Base-by-base conservation (phyloP, 2,113 vertebrate genomes). In the Falcunculus frontatus region DNA sequence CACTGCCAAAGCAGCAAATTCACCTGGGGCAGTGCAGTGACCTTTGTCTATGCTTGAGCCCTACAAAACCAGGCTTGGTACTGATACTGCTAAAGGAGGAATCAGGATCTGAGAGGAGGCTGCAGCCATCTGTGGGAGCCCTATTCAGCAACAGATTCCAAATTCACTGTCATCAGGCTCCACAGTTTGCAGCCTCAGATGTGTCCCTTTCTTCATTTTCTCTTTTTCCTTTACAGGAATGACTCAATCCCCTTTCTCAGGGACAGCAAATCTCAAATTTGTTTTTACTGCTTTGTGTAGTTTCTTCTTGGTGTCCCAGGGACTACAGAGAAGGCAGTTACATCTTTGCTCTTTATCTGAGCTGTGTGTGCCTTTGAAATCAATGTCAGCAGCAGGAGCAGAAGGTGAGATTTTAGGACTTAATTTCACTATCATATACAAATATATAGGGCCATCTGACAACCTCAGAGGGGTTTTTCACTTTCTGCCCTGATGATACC, bases 291-390 rank as follows among this genome's bases (percentile, higher is more conserved):
- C 56, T 63, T 87, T 42, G 30, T 55, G 56, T 62, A 72, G 17
- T 26, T 76, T 39, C 52, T 81, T 84, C 35, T 81, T 64, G 47
- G 16, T 82, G 83, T 79, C 49, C 17, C 70, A 87, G 62, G 56
- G 44, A 81, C 82, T 76, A 62, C 20, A 69, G 55, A 62, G 57
- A 82, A 76, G 62, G 15, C 62, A 90, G 56, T 27, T 64, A 64
- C 37, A 49, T 35, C 85, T 80, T 93, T 77, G 68, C 75, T 77
- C 63, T 97, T 93, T 63, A 85, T 39, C 67, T 3, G 2, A 83
- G 55, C 53, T 46, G 19, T 80, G 89, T 74, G 75, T 92, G 88
- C 83, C 88, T 92, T 96, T 63, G 60, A 78, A 95, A 96, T 80
- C 91, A 89, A 87, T 89, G 89, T 42, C 41, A 73, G 79, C 86